Percentiles rank a stretch among this genome's conserved stretches.
Evolutionary conservation across 2,113 vertebrate species (phyloP).

Genomic region (Poeciliopsis prolifica): DNA sequence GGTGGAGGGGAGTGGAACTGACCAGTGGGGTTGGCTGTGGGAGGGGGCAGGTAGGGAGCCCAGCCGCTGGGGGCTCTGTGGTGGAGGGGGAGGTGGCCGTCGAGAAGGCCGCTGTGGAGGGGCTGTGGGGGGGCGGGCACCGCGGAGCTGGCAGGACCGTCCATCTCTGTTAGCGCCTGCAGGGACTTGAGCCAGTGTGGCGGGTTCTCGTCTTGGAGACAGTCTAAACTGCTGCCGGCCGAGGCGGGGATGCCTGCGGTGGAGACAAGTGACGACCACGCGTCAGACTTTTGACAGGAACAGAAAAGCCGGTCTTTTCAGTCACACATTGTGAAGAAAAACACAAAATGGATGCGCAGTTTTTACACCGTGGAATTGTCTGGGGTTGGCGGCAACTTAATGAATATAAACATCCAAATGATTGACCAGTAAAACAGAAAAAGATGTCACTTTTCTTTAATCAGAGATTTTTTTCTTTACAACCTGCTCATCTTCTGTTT

Average conservation of each 20-base stretch:
- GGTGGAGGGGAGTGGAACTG: slow-evolving; percentile 96
- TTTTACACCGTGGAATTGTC: too few relatives aligned
- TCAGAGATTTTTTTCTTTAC: too few relatives aligned
- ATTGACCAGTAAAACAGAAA: not conserved
- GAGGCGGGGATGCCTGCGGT: slow-evolving; percentile 91
- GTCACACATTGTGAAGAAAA: not conserved
- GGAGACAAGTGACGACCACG: not conserved
- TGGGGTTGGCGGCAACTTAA: not conserved
- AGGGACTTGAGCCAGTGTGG: slow-evolving; percentile 99
- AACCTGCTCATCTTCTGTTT: not conserved
- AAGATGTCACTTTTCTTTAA: not conserved
- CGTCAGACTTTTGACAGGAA: not conserved
- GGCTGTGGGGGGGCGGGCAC: slow-evolving; percentile 83
- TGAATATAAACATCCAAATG: not conserved
- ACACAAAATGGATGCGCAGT: not conserved
- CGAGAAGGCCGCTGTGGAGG: slow-evolving; percentile 83
- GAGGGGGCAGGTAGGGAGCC: slow-evolving; percentile 90
- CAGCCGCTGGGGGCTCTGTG: slow-evolving; percentile 96
- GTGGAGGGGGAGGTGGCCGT: slow-evolving; percentile 84
- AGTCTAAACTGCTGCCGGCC: slow-evolving; percentile 95
- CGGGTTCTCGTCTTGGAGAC: slow-evolving; percentile 98
- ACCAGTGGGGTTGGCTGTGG: slow-evolving; percentile 87
- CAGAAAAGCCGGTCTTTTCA: not conserved
- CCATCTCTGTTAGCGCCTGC: slow-evolving; percentile 98
- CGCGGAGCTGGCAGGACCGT: slow-evolving; percentile 85